Percentiles rank a stretch among this genome's conserved stretches.
Evolutionary conservation across 64 coral and sea anemone genomes (phyloP).

Genomic region (Cladopsammia gracilis): DNA sequence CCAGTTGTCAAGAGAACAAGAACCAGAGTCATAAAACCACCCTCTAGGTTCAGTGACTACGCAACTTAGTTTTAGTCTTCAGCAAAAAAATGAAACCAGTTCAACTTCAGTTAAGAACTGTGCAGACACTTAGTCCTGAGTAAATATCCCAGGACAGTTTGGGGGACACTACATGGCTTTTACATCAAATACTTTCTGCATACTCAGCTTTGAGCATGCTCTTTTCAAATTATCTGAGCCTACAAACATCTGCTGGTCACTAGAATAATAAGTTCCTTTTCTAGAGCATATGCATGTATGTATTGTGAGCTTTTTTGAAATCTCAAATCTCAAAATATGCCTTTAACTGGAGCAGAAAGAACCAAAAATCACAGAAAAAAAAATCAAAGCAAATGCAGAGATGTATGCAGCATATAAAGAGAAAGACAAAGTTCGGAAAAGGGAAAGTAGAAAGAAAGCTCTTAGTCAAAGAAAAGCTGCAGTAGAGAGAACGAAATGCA

Average conservation of each 20-base stretch:
- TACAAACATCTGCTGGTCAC: no score
- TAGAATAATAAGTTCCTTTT: not conserved
- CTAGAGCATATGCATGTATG: conserved; percentile 16
- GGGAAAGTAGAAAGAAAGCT: conserved; percentile 40
- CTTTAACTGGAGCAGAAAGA: conserved; percentile 71
- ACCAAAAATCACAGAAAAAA: conserved; percentile 62
- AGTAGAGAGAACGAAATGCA: conserved; percentile 6
- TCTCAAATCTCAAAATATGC: not conserved
- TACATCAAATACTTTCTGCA: no score
- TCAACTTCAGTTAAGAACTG: not conserved
- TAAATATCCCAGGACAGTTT: no score
- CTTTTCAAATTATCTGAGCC: no score
- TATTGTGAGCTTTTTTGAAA: no score
- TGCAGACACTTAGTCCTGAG: not conserved
- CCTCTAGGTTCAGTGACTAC: not conserved
- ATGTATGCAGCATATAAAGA: conserved; percentile 65
- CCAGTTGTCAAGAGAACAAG: not conserved
- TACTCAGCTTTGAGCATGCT: no score
- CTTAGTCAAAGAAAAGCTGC: conserved; percentile 13
- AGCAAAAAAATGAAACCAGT: not conserved
- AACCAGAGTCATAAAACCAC: not conserved
- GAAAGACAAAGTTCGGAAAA: conserved; percentile 53
- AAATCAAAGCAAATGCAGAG: conserved; percentile 61
- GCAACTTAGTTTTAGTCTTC: not conserved
- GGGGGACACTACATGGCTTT: no score